Evolutionary conservation across 2,888 invertebrate species (phyloP), one percentile per base, ranked within the genome.

Genomic region (Cataglyphis rosenhaueri): DNA sequence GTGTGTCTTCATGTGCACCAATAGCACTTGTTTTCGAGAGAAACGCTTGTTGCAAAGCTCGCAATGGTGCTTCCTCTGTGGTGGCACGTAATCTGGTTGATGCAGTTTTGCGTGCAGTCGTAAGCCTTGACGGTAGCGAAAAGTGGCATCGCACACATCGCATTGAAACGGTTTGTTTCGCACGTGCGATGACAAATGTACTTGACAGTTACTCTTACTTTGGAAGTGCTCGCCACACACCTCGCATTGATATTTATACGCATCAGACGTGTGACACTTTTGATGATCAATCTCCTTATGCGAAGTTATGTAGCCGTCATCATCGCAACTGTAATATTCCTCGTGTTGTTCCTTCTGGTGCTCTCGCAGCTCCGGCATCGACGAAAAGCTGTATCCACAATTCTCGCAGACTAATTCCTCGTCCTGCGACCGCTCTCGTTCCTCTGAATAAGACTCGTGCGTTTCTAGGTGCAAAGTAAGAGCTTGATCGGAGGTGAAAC

Each of bases 1-100:
- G 79, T 95, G 95, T 0, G 94, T 94, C 62, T 93, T 92, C 94
- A 94, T 94, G 86, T 95, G 95, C 18, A 94, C 94, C 35, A 94
- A 84, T 21, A 95, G 83, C 3, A 94, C 94, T 84, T 95, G 94
- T 55, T 92, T 94, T 0, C 94, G 87, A 0, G 94, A 94, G 82
- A 94, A 95, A 3, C 94, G 89, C 73, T 95, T 95, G 88, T 94
- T 93, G 86, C 95, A 95, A 0, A 95, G 88, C 82, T 94, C 93
- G 88, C 95, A 95, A 35, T 93, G 93, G 73, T 95, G 94, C 66
- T 94, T 94, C 84, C 94, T 94, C 59, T 93, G 93, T 3, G 94
- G 94, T 4, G 94, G 92, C n/a, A 94, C 92, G 86, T 94, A 94
- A 48, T 94, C 94, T 8, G 94, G 94, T 70, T 94, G 94, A 82